A percentile compares a stretch with the other conserved stretches of the same genome.
These are phyloP conservation scores for Sebastes cheni DNA, from an alignment of 2,797 vertebrate species.

Conservation along the genomic window DNA sequence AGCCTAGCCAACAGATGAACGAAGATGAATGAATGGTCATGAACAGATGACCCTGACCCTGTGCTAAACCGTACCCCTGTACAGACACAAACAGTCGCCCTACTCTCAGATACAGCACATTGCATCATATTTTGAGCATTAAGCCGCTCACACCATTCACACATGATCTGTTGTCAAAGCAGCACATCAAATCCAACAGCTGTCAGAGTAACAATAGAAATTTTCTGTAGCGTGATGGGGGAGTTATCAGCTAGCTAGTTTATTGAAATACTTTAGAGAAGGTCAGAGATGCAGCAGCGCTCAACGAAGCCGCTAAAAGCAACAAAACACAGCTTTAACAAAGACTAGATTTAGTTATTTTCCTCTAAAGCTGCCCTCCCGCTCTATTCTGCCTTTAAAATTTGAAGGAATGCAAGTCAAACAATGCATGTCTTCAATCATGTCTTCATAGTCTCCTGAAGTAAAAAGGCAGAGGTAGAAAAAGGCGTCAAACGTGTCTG, in stretches of 20 bases:
- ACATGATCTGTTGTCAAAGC: not conserved
- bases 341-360: not conserved
- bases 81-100: not conserved
- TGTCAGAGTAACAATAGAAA: not conserved
- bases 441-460: not conserved
- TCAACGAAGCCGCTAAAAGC: not conserved
- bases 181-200: not conserved
- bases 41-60: slow-evolving; percentile 10
- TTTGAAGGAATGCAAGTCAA: not conserved
- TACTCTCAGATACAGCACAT: not conserved
- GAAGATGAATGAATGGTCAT: not conserved
- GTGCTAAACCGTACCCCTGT: not conserved
- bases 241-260: not conserved
- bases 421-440: not conserved
- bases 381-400: not conserved
- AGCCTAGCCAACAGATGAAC: not conserved
- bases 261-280: slow-evolving; percentile 1
- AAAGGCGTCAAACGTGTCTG: not conserved
- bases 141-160: not conserved
- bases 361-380: not conserved
- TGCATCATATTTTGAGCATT: not conserved
- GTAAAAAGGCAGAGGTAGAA: not conserved
- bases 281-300: not conserved
- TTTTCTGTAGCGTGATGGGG: not conserved
- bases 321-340: not conserved